phyloP scores from a whole-genome alignment of 2,888 invertebrate genomes.

The Hemistola chrysoprasaria region DNA sequence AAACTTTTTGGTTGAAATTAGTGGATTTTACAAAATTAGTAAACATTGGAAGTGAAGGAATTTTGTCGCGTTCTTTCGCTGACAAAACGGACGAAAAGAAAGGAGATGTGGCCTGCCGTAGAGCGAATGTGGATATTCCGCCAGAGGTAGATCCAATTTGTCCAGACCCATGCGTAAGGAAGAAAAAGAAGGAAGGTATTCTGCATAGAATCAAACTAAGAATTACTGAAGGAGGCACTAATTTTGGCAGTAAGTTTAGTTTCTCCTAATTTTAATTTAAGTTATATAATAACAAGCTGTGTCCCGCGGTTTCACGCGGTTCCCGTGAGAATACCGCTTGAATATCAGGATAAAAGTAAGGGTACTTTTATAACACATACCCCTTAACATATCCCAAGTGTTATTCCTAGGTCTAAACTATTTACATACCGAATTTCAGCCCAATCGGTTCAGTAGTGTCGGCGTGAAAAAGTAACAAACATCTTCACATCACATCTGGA shows the following conservation, averaged over 20 bases:
- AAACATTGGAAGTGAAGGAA: slow-evolving; percentile 22
- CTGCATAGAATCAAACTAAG: slow-evolving; percentile 64
- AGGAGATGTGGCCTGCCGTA: slow-evolving; percentile 57
- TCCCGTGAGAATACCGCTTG: too few species aligned
- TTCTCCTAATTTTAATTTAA: too few species aligned
- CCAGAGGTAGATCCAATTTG: slow-evolving; percentile 49
- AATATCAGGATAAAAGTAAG: too few species aligned
- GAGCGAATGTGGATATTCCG: slow-evolving; percentile 58
- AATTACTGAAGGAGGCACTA: slow-evolving; percentile 67
- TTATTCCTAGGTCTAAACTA: too few species aligned
- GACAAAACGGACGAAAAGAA: slow-evolving; percentile 42
- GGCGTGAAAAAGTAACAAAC: too few species aligned
- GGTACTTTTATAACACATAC: too few species aligned
- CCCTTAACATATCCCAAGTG: too few species aligned
- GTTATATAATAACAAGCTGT: too few species aligned
- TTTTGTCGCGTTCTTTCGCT: slow-evolving; percentile 41
- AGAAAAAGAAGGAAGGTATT: slow-evolving; percentile 52
- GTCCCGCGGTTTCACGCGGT: too few species aligned
- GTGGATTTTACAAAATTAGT: slow-evolving; percentile 23
- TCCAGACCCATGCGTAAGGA: slow-evolving; percentile 47
- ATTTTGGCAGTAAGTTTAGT: slow-evolving; percentile 68
- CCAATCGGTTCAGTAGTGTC: too few species aligned
- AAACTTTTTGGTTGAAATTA: slow-evolving; percentile 37
- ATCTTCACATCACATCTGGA: too few species aligned
- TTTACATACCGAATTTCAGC: too few species aligned